Conservation (phyloP, 2,113 vertebrate species). For the Microtus montanus region DNA sequence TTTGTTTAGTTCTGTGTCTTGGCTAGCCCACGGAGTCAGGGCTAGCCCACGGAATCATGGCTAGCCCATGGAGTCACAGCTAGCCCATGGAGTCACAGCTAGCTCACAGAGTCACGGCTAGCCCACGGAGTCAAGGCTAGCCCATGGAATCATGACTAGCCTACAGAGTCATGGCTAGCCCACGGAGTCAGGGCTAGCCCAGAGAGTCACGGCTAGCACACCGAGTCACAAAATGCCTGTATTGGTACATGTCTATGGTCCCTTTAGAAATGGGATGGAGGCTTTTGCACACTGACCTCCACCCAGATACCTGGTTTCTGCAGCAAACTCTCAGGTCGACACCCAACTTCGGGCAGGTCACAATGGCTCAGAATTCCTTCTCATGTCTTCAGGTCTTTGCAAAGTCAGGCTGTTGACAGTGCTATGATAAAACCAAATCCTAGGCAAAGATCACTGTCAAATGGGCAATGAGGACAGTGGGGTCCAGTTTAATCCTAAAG, state of each 20-base stretch:
- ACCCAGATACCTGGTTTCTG: no score
- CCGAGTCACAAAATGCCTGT: neutral
- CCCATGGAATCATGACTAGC: no score
- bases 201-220: no score
- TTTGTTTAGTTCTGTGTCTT: no score
- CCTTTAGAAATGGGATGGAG: neutral
- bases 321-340: neutral
- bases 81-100: no score
- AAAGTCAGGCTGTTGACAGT: neutral
- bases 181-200: accelerated
- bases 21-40: no score
- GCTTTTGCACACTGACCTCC: neutral
- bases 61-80: no score
- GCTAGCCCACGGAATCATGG: no score
- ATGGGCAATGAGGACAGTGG: neutral
- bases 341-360: neutral
- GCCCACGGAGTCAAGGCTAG: no score
- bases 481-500: neutral
- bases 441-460: neutral
- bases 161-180: no score
- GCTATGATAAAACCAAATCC: neutral
- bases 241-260: accelerated
- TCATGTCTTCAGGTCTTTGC: neutral
- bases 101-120: no score
- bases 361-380: neutral